Base-by-base conservation (phyloP, 2,113 vertebrate species). In the Sceloporus undulatus region DNA sequence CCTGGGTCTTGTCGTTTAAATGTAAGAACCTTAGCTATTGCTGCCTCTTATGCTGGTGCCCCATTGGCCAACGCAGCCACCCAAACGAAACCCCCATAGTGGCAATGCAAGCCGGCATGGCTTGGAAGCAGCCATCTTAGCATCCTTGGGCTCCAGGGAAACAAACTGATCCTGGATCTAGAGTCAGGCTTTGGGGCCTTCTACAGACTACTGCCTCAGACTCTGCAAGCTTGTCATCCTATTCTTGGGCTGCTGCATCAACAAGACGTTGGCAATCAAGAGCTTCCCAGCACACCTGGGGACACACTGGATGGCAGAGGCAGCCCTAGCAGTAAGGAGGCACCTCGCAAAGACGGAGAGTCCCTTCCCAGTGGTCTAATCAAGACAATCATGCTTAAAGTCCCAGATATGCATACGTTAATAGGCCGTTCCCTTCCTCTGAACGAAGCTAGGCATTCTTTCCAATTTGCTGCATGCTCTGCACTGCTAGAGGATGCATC, bases 361-460 rank as follows among this genome's bases (percentile, higher is more conserved):
- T 48, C 76, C 59, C 89, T 97, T 8, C 95, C 97, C 65, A 87
- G 92, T 16, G 87, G 95, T 48, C 93, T 86, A 89, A 97, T 98
- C 25, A 89, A 94, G 23, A 95, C 87, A 11, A 90, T 99, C 48
- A 93, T 95, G 48, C 97, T 99, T 9, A 94, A 94, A 93, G 96
- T 99, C 56, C 98, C 98, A 13, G 95, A 97, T 0, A 97, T 98
- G 75, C 97, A 70, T 99, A 99, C 0, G 95, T 99, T 5, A 94
- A 98, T 91, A 97, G 98, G 62, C 96, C 98, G 68, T 95, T 96
- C 21, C 98, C 98, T 0, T 76, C 54, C 75, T 97, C 98, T 0
- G 98, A 99, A 88, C 98, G 98, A 99, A 94, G 98, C 98, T 88
- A 97, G 98, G 52, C 98, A 99, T 91, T 99, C 98, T 0, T 98